phyloP scores from a whole-genome alignment of 1,140 invertebrate species.

The Agrypnia vestita region DNA sequence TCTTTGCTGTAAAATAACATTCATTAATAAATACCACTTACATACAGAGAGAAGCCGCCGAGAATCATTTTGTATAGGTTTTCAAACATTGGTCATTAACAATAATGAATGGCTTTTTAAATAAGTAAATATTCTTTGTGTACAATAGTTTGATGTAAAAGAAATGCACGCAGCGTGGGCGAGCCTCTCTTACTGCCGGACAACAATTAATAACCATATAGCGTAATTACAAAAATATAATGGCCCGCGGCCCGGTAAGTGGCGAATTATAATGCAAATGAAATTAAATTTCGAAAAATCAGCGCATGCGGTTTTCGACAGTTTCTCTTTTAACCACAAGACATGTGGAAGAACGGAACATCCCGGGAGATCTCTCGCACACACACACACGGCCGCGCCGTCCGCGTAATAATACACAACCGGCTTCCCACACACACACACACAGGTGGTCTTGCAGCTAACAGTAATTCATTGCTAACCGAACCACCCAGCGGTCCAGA shows the following conservation, averaged over 20 bases:
- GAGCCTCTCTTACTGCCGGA: background rate
- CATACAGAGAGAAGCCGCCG: no score
- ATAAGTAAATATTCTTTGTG: no score
- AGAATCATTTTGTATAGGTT: no score
- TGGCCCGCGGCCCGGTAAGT: background rate
- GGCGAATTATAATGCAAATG: constrained; percentile 35
- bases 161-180: constrained; percentile 7
- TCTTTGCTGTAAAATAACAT: no score
- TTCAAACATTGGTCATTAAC: no score
- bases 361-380: constrained; percentile 30
- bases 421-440: constrained; percentile 13
- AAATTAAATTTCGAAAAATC: constrained; percentile 34
- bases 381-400: constrained; percentile 5
- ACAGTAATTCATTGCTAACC: constrained; percentile 42
- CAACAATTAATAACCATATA: constrained; percentile 17
- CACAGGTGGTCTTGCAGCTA: constrained; percentile 23
- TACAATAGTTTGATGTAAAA: background rate
- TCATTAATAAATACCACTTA: no score
- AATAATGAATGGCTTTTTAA: no score
- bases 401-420: constrained; percentile 15
- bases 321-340: constrained; percentile 45
- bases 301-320: constrained; percentile 37
- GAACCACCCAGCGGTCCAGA: constrained; percentile 38
- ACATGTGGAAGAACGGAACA: constrained; percentile 48
- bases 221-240: constrained; percentile 31